These are phyloP conservation scores for Prorops nasuta DNA, from an alignment of 1,140 invertebrate species.

Conservation along the genomic window DNA sequence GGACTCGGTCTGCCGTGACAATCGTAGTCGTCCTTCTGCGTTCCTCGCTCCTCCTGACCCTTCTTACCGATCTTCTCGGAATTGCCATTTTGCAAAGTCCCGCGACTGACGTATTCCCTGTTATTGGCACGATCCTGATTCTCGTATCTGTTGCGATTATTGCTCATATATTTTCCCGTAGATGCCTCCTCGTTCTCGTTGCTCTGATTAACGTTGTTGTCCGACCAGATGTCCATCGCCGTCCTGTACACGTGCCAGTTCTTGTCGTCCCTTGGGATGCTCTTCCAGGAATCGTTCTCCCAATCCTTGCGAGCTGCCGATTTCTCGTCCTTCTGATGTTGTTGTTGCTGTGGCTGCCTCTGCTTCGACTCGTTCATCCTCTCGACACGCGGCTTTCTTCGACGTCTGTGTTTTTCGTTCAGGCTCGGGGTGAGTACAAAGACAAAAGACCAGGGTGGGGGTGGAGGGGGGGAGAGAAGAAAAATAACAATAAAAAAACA, in stretches of 20 bases:
- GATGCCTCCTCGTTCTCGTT: slow-evolving; percentile 29
- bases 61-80: slow-evolving; percentile 30
- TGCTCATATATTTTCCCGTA: slow-evolving; percentile 23
- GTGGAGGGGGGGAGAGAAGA: slow-evolving; percentile 21
- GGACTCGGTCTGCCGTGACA: slow-evolving; percentile 17
- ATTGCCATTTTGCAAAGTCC: slow-evolving; percentile 23
- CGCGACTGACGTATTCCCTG: slow-evolving; percentile 24
- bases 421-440: slow-evolving; percentile 41
- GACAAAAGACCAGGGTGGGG: slow-evolving; percentile 17
- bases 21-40: slow-evolving; percentile 27
- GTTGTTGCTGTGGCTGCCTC: slow-evolving; percentile 24
- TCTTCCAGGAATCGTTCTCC: slow-evolving; percentile 55
- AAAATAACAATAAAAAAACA: slow-evolving; percentile 33
- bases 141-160: slow-evolving; percentile 23
- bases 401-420: slow-evolving; percentile 47
- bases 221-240: slow-evolving; percentile 55
- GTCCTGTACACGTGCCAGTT: slow-evolving; percentile 57
- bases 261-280: slow-evolving; percentile 51
- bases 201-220: slow-evolving; percentile 31
- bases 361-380: slow-evolving; percentile 30
- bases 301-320: slow-evolving; percentile 38
- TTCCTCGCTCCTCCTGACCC: slow-evolving; percentile 2
- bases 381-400: slow-evolving; percentile 48
- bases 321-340: slow-evolving; percentile 30
- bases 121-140: slow-evolving; percentile 29